Conservation (phyloP, 2,113 vertebrate species). For the Perca schrenkii region DNA sequence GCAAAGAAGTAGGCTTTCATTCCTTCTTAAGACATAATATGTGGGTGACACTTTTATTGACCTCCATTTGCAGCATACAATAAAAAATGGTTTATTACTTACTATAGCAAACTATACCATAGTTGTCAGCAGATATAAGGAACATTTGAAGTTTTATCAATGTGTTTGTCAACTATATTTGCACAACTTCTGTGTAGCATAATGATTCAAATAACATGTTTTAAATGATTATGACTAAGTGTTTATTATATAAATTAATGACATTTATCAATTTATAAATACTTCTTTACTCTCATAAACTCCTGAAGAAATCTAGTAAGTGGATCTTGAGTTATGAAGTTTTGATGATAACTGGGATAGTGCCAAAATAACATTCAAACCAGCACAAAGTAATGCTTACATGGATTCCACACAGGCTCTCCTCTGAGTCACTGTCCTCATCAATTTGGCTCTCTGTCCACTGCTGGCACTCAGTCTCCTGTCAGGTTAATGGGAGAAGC, state of each 20-base stretch:
- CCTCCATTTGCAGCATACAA: not conserved
- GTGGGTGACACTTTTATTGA: not conserved
- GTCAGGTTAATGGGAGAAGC: constrained; percentile 40
- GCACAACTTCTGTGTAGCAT: not conserved
- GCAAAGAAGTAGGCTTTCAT: not conserved
- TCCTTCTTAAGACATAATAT: not conserved
- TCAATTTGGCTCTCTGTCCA: constrained; percentile 90
- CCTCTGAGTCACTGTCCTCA: constrained; percentile 91
- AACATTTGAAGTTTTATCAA: not conserved
- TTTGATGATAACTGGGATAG: not conserved
- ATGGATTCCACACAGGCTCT: constrained; percentile 89
- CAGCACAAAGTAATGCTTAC: constrained; percentile 73
- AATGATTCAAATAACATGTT: not conserved
- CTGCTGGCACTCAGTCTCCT: constrained; percentile 91
- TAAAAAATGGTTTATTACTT: not conserved
- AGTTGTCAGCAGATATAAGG: not conserved
- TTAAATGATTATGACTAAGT: too few species aligned
- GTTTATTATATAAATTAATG: not conserved
- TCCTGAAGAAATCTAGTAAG: not conserved
- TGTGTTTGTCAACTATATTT: not conserved
- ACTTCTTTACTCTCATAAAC: not conserved
- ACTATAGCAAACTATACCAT: too few species aligned
- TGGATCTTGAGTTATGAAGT: not conserved
- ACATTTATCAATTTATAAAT: not conserved
- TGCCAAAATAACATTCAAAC: not conserved